Evolutionary conservation across 2,113 vertebrate genomes (phyloP).

Genomic region (Alexandromys fortis): DNA sequence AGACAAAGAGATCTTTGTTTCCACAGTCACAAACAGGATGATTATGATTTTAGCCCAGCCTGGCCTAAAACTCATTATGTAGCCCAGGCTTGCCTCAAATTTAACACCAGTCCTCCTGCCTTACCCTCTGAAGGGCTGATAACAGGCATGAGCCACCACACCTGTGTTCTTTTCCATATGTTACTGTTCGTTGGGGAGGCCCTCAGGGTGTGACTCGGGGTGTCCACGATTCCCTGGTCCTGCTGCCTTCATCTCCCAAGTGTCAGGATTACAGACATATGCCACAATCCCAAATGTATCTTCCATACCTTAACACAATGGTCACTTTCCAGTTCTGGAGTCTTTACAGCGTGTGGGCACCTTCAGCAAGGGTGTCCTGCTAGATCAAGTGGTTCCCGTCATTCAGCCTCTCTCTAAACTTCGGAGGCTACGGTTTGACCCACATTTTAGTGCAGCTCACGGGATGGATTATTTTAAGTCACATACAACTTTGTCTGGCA

Average conservation of each 20-base stretch:
- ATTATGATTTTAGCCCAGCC: not conserved
- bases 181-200: not conserved
- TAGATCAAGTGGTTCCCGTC: constrained; percentile 35
- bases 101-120: not conserved
- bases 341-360: constrained; percentile 38
- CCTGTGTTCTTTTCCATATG: not conserved
- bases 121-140: not conserved
- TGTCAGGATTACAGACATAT: not conserved
- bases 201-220: no score
- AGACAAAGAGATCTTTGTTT: not conserved
- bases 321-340: constrained; percentile 35
- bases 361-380: constrained; percentile 28
- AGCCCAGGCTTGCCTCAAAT: not conserved
- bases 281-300: not conserved
- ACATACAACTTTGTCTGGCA: constrained; percentile 65
- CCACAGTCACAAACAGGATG: not conserved
- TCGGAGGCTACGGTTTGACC: constrained; percentile 70
- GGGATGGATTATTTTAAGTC: constrained; percentile 76
- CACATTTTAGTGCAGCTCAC: constrained; percentile 69
- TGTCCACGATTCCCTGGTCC: not conserved
- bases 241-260: not conserved
- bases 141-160: not conserved
- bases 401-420: constrained; percentile 58
- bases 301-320: not conserved
- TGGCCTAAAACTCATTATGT: not conserved